phyloP scores from a whole-genome alignment of 1,140 invertebrate species.

The Metaphire vulgaris region DNA sequence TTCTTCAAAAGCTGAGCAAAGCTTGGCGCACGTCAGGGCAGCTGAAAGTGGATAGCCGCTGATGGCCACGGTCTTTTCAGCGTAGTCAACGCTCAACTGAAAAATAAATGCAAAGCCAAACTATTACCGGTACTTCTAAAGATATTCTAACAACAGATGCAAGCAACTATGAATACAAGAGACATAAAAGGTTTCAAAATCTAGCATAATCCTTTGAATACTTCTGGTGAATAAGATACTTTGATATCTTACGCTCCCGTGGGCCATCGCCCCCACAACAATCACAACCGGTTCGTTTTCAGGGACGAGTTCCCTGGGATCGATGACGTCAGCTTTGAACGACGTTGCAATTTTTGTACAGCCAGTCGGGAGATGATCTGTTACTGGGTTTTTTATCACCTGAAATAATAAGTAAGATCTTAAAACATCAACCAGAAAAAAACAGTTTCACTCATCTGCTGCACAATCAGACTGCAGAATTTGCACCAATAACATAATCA shows the following conservation, averaged over 20 bases:
- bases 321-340: constrained; percentile 73
- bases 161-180: neutral
- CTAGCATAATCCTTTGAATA: neutral
- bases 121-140: too few species aligned
- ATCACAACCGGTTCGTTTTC: constrained; percentile 73
- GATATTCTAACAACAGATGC: constrained; percentile 15
- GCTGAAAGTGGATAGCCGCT: constrained; percentile 94
- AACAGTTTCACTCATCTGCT: constrained; percentile 3
- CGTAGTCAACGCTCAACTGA: constrained; percentile 78
- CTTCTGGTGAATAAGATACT: neutral
- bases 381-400: constrained; percentile 95
- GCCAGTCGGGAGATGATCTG: constrained; percentile 89
- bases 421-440: constrained; percentile 1
- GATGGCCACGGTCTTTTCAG: constrained; percentile 82
- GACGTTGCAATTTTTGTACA: constrained; percentile 85
- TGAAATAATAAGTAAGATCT: constrained; percentile 31
- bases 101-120: too few species aligned
- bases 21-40: constrained; percentile 88
- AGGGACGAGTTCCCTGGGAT: constrained; percentile 74
- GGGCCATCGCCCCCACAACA: constrained; percentile 93
- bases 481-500: neutral
- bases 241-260: constrained; percentile 73
- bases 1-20: constrained; percentile 96
- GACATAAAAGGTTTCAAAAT: too few species aligned
- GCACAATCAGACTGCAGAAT: neutral